phyloP scores from a whole-genome alignment of 2,797 vertebrate species.

The Anabacerthia variegaticeps region DNA sequence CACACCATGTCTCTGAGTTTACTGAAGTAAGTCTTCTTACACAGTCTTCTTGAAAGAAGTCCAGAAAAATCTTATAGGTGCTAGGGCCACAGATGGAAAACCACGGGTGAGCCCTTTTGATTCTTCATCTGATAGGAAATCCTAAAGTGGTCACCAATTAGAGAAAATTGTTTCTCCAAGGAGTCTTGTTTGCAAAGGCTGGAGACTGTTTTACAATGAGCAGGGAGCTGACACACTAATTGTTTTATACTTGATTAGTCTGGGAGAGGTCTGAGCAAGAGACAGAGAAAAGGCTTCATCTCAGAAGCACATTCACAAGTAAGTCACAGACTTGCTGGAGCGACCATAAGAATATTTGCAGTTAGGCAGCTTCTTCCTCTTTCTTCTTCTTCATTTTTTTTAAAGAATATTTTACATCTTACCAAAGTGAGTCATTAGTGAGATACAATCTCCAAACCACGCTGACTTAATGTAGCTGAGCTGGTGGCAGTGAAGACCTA shows the following conservation, averaged over 20 bases:
- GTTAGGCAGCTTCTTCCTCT: neutral
- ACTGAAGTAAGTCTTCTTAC: neutral
- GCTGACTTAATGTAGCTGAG: neutral
- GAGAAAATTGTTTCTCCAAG: conserved; percentile 13
- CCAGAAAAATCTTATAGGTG: neutral
- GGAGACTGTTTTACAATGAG: neutral
- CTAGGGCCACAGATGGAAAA: neutral
- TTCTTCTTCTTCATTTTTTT: neutral
- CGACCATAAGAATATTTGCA: neutral
- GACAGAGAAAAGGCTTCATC: neutral
- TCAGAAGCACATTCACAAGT: neutral
- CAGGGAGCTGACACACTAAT: neutral
- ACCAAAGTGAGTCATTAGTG: neutral
- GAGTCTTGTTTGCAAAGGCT: neutral
- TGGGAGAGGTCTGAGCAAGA: neutral
- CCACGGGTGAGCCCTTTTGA: neutral
- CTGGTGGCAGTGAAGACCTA: neutral
- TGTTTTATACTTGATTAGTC: neutral
- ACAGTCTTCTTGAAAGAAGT: neutral
- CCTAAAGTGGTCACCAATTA: neutral
- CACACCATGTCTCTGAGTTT: neutral
- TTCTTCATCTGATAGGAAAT: neutral
- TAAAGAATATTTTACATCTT: neutral
- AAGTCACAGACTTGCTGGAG: neutral
- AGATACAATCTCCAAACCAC: neutral